Evolutionary conservation across 2,888 invertebrate species (phyloP).

Genomic region (Mellilla xanthometata): DNA sequence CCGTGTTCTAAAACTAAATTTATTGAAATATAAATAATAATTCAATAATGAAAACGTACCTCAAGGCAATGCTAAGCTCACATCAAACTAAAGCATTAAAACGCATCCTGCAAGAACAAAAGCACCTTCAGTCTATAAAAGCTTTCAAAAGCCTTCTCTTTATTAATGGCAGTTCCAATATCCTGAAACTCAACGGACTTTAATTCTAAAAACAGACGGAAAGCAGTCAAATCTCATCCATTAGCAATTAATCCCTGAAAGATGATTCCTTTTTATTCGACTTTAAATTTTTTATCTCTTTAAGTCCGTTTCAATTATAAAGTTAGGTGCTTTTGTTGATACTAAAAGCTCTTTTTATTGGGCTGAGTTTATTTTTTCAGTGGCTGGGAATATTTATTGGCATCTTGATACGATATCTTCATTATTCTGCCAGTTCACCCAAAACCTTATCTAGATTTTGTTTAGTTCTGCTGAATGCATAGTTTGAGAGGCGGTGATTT

Average conservation of each 20-base stretch:
- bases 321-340: conserved; percentile 29
- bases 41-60: no score
- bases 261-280: conserved; percentile 42
- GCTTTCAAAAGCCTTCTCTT: conserved; percentile 1
- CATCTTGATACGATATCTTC: conserved; percentile 52
- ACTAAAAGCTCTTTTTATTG: conserved; percentile 15
- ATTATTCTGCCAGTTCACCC: conserved; percentile 22
- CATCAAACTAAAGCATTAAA: neutral
- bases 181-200: conserved; percentile 24
- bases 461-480: conserved; percentile 11
- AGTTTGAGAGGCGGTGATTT: conserved; percentile 2
- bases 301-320: conserved; percentile 34
- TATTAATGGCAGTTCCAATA: conserved; percentile 16
- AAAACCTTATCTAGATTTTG: conserved; percentile 22
- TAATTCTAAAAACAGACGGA: conserved; percentile 31
- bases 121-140: neutral
- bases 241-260: conserved; percentile 48
- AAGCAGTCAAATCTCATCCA: conserved; percentile 41
- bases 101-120: neutral
- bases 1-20: no score
- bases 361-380: conserved; percentile 17
- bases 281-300: conserved; percentile 37
- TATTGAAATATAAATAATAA: no score
- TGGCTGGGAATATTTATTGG: conserved; percentile 48
- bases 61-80: neutral